A percentile compares a stretch with the other conserved stretches of the same genome.
Conservation (phyloP, 2,113 vertebrate species). For the Seriola aureovittata region DNA sequence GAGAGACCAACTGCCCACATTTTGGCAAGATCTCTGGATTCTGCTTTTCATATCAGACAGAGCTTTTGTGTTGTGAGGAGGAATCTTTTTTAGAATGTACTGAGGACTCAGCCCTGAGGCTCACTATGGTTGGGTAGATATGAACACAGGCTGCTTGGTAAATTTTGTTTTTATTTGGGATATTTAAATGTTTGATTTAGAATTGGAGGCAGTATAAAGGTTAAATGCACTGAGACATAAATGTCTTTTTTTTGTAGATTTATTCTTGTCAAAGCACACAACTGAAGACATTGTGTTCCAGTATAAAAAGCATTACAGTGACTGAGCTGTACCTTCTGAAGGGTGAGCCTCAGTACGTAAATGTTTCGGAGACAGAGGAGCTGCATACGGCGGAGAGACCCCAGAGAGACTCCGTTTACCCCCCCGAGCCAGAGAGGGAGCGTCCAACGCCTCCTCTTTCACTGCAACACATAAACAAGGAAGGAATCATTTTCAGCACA, state of each 20-base stretch:
- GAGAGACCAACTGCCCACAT: neutral
- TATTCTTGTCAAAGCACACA: neutral
- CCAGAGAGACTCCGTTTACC: conserved; percentile 89
- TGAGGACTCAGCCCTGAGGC: neutral
- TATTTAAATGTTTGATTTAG: too few relatives aligned
- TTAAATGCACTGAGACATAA: too few relatives aligned
- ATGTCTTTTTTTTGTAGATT: neutral
- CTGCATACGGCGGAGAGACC: conserved; percentile 87
- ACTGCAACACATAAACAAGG: conserved; percentile 71
- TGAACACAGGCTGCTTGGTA: too few relatives aligned
- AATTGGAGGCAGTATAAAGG: too few relatives aligned
- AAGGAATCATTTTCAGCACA: neutral
- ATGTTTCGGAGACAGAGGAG: conserved; percentile 90
- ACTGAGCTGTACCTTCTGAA: conserved; percentile 89
- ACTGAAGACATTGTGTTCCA: neutral
- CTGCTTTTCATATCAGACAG: neutral
- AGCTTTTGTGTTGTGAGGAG: neutral
- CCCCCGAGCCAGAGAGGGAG: conserved; percentile 81
- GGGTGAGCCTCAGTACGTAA: conserved; percentile 87
- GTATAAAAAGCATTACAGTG: neutral
- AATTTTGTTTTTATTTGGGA: too few relatives aligned
- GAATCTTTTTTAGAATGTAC: neutral
- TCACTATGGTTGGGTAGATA: too few relatives aligned
- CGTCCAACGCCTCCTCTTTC: conserved; percentile 89
- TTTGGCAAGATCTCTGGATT: neutral